A percentile compares a stretch with the other conserved stretches of the same genome.
These are phyloP conservation scores for Tachypleus tridentatus DNA, from an alignment of 1,140 invertebrate species.

Conservation along the genomic window DNA sequence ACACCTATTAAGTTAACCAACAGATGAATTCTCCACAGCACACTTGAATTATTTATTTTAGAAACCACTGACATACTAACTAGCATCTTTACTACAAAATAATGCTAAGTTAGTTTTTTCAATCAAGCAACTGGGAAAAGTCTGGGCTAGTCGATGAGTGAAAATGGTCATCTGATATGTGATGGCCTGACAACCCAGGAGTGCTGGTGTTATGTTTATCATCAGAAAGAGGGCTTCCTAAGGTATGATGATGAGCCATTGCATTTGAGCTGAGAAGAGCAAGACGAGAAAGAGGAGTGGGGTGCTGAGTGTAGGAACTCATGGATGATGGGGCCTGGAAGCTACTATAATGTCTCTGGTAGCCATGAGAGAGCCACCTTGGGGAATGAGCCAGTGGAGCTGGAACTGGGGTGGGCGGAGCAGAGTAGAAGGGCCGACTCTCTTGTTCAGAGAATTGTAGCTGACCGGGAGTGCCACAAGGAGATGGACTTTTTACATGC, in stretches of 20 bases:
- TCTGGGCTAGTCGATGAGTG: constrained; percentile 19
- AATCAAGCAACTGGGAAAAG: constrained; percentile 22
- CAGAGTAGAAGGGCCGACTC: constrained; percentile 18
- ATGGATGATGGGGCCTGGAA: constrained; percentile 16
- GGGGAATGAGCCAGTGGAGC: constrained; percentile 15
- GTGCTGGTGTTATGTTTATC: not conserved
- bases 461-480: not conserved
- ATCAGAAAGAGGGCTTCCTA: constrained; percentile 9
- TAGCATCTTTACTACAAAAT: too few relatives aligned
- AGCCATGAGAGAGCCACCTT: constrained; percentile 17
- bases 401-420: constrained; percentile 18
- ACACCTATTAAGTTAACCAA: too few relatives aligned
- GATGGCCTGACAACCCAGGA: constrained; percentile 7
- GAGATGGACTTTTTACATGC: too few relatives aligned
- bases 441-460: constrained; percentile 12
- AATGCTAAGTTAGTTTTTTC: not conserved
- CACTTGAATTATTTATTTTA: too few relatives aligned
- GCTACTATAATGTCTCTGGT: constrained; percentile 15
- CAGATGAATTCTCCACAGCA: too few relatives aligned
- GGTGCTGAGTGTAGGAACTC: constrained; percentile 20
- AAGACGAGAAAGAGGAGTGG: constrained; percentile 18
- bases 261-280: constrained; percentile 18
- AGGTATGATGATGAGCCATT: constrained; percentile 11
- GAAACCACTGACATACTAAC: too few relatives aligned
- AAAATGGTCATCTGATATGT: constrained; percentile 18